phyloP scores from a whole-genome alignment of 2,888 invertebrate species.

The Alcis repandata region DNA sequence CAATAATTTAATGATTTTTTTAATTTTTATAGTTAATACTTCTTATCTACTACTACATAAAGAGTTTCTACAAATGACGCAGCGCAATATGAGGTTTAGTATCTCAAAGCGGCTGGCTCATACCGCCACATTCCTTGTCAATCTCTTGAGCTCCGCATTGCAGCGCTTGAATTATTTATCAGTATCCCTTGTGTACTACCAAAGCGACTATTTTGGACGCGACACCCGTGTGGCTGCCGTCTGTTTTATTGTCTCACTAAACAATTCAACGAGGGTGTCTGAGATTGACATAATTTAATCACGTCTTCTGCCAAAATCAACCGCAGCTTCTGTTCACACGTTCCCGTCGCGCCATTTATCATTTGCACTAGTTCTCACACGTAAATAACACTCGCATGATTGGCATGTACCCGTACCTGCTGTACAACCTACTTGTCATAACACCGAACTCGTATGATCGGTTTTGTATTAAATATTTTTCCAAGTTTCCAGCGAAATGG shows the following conservation, averaged over 20 bases:
- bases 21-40: no score
- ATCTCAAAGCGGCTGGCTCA: slow-evolving; percentile 24
- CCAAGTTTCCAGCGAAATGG: slow-evolving; percentile 47
- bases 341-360: slow-evolving; percentile 55
- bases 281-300: slow-evolving; percentile 58
- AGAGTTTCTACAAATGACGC: not conserved
- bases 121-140: slow-evolving; percentile 62
- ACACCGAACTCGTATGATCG: slow-evolving; percentile 36
- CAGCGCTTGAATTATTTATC: slow-evolving; percentile 83
- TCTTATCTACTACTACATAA: no score
- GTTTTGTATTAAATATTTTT: slow-evolving; percentile 52
- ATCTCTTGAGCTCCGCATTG: slow-evolving; percentile 78
- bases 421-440: slow-evolving; percentile 10
- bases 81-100: slow-evolving; percentile 46
- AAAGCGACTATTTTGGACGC: slow-evolving; percentile 63
- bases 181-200: slow-evolving; percentile 69
- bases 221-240: slow-evolving; percentile 55
- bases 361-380: slow-evolving; percentile 40
- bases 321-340: slow-evolving; percentile 44
- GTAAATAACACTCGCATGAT: not conserved
- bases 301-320: slow-evolving; percentile 49
- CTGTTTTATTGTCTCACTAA: slow-evolving; percentile 61
- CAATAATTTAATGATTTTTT: no score
- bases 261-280: slow-evolving; percentile 50
- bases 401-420: slow-evolving; percentile 4